Evolutionary conservation across 1,140 invertebrate genomes (phyloP).

Genomic region (Aphaenogaster ashmeadi): DNA sequence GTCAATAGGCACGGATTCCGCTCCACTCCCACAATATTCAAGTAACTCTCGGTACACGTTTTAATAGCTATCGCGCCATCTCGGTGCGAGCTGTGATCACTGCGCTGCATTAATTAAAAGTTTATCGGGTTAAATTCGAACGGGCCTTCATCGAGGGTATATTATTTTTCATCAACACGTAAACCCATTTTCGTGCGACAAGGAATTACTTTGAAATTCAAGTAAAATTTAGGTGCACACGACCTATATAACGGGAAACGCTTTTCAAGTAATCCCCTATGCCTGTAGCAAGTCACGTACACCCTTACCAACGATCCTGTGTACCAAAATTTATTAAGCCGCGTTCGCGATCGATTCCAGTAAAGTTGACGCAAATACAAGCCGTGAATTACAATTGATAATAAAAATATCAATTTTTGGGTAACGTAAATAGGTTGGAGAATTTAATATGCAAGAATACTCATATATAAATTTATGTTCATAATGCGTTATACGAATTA

Average conservation of each 20-base stretch:
- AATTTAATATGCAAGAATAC: constrained; percentile 17
- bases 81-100: not conserved
- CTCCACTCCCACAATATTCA: not conserved
- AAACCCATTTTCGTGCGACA: constrained; percentile 55
- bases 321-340: constrained; percentile 64
- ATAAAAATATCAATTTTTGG: constrained; percentile 29
- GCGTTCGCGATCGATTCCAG: constrained; percentile 12
- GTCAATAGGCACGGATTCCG: constrained; percentile 11
- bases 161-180: constrained; percentile 59
- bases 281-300: constrained; percentile 72
- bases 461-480: not conserved
- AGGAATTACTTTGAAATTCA: constrained; percentile 67
- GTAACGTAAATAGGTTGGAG: not conserved
- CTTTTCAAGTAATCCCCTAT: constrained; percentile 68
- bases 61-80: constrained; percentile 22
- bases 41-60: constrained; percentile 23
- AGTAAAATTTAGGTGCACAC: constrained; percentile 65
- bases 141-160: not conserved
- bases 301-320: constrained; percentile 54
- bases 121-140: constrained; percentile 51
- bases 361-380: constrained; percentile 54
- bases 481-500: not conserved
- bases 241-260: constrained; percentile 56
- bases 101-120: constrained; percentile 40
- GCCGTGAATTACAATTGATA: constrained; percentile 23